Evolutionary conservation across 2,113 vertebrate species (phyloP).

Genomic region (Hiodon alosoides): DNA sequence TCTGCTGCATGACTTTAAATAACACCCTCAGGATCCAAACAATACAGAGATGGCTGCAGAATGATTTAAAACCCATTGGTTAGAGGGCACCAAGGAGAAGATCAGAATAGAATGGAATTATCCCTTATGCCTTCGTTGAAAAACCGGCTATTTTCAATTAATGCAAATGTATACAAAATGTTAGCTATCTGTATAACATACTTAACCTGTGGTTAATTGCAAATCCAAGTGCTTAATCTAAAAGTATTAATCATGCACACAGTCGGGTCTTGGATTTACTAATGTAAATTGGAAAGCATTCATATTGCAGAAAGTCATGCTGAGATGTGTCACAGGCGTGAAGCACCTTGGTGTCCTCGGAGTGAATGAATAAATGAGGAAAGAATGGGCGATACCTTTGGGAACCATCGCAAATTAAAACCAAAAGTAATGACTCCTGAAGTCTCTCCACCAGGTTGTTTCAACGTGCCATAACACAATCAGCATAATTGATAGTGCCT

Average conservation of each 20-base stretch:
- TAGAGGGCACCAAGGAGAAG: no score
- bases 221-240: neutral
- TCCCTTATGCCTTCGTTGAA: no score
- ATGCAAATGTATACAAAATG: neutral
- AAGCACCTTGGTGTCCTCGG: neutral
- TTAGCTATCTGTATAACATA: neutral
- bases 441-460: conserved; percentile 19
- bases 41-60: neutral
- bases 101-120: no score
- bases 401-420: conserved; percentile 1
- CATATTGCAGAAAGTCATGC: no score
- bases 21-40: conserved; percentile 8
- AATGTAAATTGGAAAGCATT: neutral
- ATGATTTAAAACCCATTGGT: no score
- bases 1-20: conserved; percentile 1
- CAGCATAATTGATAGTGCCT: conserved; percentile 17
- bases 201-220: neutral
- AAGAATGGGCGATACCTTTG: neutral
- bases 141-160: no score
- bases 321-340: neutral
- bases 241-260: neutral
- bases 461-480: conserved; percentile 20
- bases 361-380: neutral
- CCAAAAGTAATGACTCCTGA: conserved; percentile 3
- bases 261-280: neutral